Conservation (phyloP, 1,140 invertebrate genomes). For the Lepidurus packardi region DNA sequence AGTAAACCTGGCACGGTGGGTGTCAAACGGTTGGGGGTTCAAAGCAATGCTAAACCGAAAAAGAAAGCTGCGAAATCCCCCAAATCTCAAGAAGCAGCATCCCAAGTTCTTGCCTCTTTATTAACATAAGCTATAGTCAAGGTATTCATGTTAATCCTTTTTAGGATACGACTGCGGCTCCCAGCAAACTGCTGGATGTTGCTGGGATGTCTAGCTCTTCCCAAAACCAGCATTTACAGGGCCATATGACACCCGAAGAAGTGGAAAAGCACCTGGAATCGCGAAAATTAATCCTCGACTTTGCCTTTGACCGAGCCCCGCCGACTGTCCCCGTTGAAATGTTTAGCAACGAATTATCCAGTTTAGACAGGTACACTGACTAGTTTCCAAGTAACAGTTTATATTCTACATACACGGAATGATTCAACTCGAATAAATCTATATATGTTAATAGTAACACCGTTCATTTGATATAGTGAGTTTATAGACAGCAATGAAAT, state of each 20-base stretch:
- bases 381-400: constrained; percentile 28
- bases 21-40: not conserved
- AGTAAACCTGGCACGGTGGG: not conserved
- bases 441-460: not conserved
- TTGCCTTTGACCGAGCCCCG: constrained; percentile 75
- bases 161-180: not conserved
- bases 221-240: constrained; percentile 51
- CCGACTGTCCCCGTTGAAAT: constrained; percentile 83
- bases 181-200: not conserved
- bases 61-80: not conserved
- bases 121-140: not conserved
- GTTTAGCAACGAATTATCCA: constrained; percentile 84
- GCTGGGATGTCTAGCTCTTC: not conserved
- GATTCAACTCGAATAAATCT: not conserved
- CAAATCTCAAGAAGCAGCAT: not conserved
- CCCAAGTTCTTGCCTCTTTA: not conserved
- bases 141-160: not conserved
- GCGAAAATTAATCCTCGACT: constrained; percentile 64
- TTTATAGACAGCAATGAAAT: constrained; percentile 29
- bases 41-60: not conserved
- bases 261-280: constrained; percentile 83
- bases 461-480: not conserved
- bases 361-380: constrained; percentile 46
- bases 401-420: constrained; percentile 1
- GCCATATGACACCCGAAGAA: constrained; percentile 85